Evolutionary conservation across 2,888 invertebrate species (phyloP), one percentile per base, ranked within the genome.

Genomic region (Cheiracanthium punctorium): DNA sequence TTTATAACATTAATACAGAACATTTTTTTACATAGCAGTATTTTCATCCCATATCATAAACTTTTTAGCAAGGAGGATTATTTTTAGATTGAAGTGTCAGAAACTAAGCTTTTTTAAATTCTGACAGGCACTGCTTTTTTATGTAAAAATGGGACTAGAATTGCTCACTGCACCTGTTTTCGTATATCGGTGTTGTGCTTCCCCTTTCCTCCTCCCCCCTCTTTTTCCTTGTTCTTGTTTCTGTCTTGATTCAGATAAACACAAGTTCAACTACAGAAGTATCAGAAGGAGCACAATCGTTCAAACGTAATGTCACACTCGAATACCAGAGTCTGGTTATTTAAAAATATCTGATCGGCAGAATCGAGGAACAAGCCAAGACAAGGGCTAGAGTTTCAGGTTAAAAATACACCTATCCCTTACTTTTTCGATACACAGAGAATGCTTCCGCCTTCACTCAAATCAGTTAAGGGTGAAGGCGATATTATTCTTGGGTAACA

Each of bases 281-380:
- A 69, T 69, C 20, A 33, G 14, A 69, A 41, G 67, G 58, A 74
- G 43, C 58, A 70, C 74, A 75, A 81, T 81, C 69, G 74, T 69
- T 81, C 81, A 81, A 81, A 74, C 69, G 75, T 74, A 81, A 48
- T 75, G 81, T 81, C 81, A 74, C 81, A 74, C 81, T 75, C 58
- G 74, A 48, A 81, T 81, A 48, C 52, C 81, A 74, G 70, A 67
- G 71, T 72, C 72, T 30, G 72, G 74, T 65, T 74, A 81, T 81
- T 74, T 81, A 81, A 81, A 81, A 81, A 81, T 81, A 81, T 69
- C 81, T 70, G 81, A 81, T 81, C 81, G 75, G 52, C 20, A 33
- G 32, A 67, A 64, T 41, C n/a, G 58, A 79, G 33, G 70, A 79
- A 79, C 79, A 79, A 58, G 70, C 79, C 71, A 52, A 64, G 48